Base-by-base conservation (phyloP, 2,888 invertebrate species). In the Celastrina argiolus region DNA sequence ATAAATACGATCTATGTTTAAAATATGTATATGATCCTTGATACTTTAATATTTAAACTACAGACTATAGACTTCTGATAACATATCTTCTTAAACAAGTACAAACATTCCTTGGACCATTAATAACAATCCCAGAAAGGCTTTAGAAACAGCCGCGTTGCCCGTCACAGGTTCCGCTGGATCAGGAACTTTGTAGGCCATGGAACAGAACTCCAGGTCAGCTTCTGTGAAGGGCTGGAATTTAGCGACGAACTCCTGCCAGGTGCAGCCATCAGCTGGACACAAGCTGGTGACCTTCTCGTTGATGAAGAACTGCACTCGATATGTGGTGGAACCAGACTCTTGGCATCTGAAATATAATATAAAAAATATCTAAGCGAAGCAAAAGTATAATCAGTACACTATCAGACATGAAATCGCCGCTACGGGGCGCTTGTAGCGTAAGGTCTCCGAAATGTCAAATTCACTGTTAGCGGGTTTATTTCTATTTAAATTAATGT, bases 221-320 rank as follows among this genome's bases (percentile, higher is more conserved):
- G 81, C 73, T 2, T 72, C 63, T 1, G 71, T 73, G 74, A 78
- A 85, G 0, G 58, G 68, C 70, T 83, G 76, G 75, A 88, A 87
- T 12, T 74, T 81, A 0, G 81, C 69, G 34, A 76, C 74, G 74
- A 89, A 88, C 70, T 85, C 73, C 14, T 81, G 68, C 87, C 87
- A 88, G 1, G 81, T 77, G 73, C 89, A 89, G 1, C 88, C 87
- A 3, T 79, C 77, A 0, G 74, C 18, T 0, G 87, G 84, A 66
- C 89, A 89, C 2, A 88, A 68, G 2, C 76, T 73, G 0, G 84
- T 80, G 7, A 73, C 74, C 67, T 80, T 80, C 69, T 89, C 88
- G 66, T 87, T 88, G 45, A 83, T 67, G 71, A 85, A 86, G 18
- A 88, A 42, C 67, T 88, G 88, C 8, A 87, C 83, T 0, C 80